Base-by-base conservation (phyloP, 2,888 invertebrate species). In the Ennomos erosarius region DNA sequence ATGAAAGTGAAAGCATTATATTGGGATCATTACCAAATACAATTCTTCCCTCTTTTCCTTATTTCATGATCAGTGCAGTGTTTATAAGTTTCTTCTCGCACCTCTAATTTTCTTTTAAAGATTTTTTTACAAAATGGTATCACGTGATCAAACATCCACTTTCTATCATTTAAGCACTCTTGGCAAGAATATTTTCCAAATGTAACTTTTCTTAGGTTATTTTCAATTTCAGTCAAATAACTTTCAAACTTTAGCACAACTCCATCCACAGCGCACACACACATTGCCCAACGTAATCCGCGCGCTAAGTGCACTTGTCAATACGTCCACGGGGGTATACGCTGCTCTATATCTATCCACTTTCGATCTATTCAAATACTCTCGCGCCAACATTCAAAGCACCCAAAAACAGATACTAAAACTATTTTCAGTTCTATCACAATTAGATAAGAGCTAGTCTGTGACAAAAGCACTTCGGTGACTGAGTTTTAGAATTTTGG, bases 221-320 rank as follows among this genome's bases (percentile, higher is more conserved):
- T 11, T 40, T 40, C 9, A 40, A 8, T 8, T 12, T n/a, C 8
- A 40, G 1, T 40, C 39, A 12, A 48, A 50, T 6, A n/a, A 33
- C 56, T 13, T 1, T 0, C 26, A 52, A 51, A 1, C 9, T 43
- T 13, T 53, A 47, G 69, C 73, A 85, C 84, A 73, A 79, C 59
- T 53, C 68, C 71, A 52, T 78, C 68, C 73, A 72, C 51, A 69
- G 57, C 68, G n/a, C 39, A 55, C 53, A 36, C 62, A 39, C 51
- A 75, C 68, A 70, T 70, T 75, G 74, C 73, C 71, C 69, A 70
- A 76, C 71, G 75, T 88, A 89, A 90, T 88, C 87, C 87, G 75
- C 79, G 75, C 72, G 71, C 79, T 79, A 82, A 87, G 87, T 82
- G 84, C 85, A 85, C 88, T 88, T 87, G 88, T 88, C 88, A 88